phyloP scores from a whole-genome alignment of 1,140 invertebrate genomes.

The Ditylenchus dipsaci region DNA sequence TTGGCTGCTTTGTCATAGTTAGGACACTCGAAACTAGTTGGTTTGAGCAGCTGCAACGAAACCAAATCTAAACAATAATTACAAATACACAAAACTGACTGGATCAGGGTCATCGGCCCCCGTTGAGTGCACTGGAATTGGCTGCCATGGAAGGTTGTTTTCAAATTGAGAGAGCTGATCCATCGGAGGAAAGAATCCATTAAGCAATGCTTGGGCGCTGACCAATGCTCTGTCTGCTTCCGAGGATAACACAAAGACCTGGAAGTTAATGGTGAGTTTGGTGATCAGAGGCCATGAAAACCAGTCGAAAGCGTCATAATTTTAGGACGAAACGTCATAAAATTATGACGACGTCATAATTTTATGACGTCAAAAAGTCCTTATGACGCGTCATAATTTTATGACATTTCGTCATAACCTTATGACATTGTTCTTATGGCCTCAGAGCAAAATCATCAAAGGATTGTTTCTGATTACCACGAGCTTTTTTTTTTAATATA shows the following conservation, averaged over 20 bases:
- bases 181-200: conserved; percentile 16
- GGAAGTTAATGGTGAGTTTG: neutral
- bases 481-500: too few relatives aligned
- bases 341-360: too few relatives aligned
- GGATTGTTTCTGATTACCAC: too few relatives aligned
- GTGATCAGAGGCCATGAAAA: too few relatives aligned
- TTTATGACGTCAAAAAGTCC: too few relatives aligned
- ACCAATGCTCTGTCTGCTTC: conserved; percentile 17
- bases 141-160: conserved; percentile 9
- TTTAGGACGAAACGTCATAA: too few relatives aligned
- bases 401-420: too few relatives aligned
- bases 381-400: too few relatives aligned
- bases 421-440: too few relatives aligned
- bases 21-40: conserved; percentile 25
- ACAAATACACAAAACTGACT: neutral
- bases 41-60: conserved; percentile 16
- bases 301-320: too few relatives aligned
- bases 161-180: conserved; percentile 9
- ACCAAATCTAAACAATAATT: neutral
- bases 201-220: conserved; percentile 12
- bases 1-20: conserved; percentile 10
- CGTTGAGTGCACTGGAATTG: conserved; percentile 22
- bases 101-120: neutral
- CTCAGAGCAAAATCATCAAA: too few relatives aligned
- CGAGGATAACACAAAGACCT: conserved; percentile 22